Evolutionary conservation across 2,888 invertebrate genomes (phyloP).

Genomic region (Thereva nobilitata): DNA sequence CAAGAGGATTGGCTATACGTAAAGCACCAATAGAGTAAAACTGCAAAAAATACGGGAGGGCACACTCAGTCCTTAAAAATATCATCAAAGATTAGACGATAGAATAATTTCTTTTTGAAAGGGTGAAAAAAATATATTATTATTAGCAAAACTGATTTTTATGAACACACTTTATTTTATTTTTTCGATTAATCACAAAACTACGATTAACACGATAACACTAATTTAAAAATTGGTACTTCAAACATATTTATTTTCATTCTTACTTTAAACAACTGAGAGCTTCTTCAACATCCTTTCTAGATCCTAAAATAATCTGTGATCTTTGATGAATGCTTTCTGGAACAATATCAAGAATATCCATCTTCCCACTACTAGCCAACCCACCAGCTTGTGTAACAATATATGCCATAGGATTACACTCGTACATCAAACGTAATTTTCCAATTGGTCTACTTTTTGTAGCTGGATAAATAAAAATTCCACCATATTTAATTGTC

Average conservation of each 20-base stretch:
- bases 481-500: conserved; percentile 97
- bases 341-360: conserved; percentile 86
- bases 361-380: conserved; percentile 78
- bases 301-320: conserved; percentile 92
- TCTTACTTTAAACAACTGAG: conserved; percentile 61
- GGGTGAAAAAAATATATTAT: no score
- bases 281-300: conserved; percentile 86
- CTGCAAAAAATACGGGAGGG: no score
- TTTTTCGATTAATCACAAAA: no score
- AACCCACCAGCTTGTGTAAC: conserved; percentile 89
- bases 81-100: no score
- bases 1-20: no score
- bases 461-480: conserved; percentile 97
- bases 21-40: no score
- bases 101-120: no score
- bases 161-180: no score
- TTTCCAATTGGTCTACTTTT: conserved; percentile 90
- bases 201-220: no score
- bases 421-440: conserved; percentile 95
- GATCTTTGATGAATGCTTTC: conserved; percentile 84
- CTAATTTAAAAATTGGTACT: no score
- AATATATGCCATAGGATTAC: conserved; percentile 96
- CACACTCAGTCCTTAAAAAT: no score
- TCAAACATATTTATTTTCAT: neutral
- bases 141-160: no score